These are phyloP conservation scores for Osedax fenrisi DNA, from an alignment of 2,888 invertebrate genomes.

Conservation along the genomic window DNA sequence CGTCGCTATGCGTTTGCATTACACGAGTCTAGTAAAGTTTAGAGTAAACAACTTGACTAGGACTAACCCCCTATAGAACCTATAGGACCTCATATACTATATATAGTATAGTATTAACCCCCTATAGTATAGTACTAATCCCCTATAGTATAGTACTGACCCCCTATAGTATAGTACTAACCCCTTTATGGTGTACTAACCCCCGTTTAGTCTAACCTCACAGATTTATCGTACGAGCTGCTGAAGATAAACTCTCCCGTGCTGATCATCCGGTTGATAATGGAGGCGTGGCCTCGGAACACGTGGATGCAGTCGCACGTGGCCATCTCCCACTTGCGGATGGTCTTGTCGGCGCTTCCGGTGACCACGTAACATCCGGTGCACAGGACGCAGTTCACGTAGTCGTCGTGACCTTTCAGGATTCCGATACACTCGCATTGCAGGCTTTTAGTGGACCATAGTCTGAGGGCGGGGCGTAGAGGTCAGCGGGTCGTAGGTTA, in stretches of 20 bases:
- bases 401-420: slow-evolving; percentile 51
- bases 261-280: slow-evolving; percentile 52
- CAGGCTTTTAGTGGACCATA: slow-evolving; percentile 52
- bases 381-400: slow-evolving; percentile 52
- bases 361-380: slow-evolving; percentile 52
- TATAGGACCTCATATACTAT: too few species aligned
- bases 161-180: too few species aligned
- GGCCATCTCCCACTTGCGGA: slow-evolving; percentile 54
- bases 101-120: too few species aligned
- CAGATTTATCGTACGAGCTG: slow-evolving; percentile 48
- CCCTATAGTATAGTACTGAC: too few species aligned
- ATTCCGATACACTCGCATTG: slow-evolving; percentile 52
- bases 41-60: too few species aligned
- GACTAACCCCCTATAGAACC: too few species aligned
- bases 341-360: slow-evolving; percentile 52
- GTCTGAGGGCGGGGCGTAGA: too few species aligned
- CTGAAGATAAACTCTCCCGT: slow-evolving; percentile 51
- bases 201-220: slow-evolving; percentile 23
- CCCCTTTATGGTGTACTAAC: too few species aligned
- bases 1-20: too few species aligned
- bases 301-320: slow-evolving; percentile 52
- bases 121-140: too few species aligned
- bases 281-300: slow-evolving; percentile 51
- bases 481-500: too few species aligned
- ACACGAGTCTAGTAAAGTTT: too few species aligned